A percentile compares a stretch with the other conserved stretches of the same genome.
phyloP scores from a whole-genome alignment of 2,113 vertebrate species.

The Nycticryphes semicollaris region DNA sequence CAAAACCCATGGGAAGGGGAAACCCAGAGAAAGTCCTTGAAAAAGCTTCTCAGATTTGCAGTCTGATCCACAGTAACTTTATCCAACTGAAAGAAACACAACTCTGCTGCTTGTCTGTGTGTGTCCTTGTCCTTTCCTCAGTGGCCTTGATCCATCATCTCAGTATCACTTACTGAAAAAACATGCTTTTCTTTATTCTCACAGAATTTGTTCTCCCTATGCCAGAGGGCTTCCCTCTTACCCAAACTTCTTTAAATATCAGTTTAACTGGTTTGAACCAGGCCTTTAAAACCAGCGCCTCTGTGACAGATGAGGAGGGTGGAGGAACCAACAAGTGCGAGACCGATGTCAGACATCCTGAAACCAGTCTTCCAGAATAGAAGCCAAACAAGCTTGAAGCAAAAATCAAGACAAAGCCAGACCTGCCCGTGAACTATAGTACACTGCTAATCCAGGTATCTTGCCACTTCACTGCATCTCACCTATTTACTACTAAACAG shows the following conservation, averaged over 20 bases:
- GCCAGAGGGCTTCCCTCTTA: neutral
- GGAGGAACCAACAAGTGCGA: neutral
- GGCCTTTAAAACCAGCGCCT: neutral
- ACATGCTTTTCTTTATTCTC: neutral
- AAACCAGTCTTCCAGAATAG: neutral
- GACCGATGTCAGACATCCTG: neutral
- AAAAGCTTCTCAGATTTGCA: neutral
- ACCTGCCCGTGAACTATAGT: neutral
- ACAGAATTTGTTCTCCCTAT: neutral
- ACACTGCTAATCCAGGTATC: neutral
- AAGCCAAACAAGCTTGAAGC: neutral
- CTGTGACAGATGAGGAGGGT: neutral
- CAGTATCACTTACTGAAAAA: neutral
- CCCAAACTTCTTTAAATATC: neutral
- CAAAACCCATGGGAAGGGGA: neutral
- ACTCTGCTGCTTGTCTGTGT: neutral
- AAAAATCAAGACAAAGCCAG: neutral
- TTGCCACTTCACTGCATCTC: neutral
- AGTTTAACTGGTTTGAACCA: neutral
- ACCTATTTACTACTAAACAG: neutral
- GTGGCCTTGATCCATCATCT: neutral
- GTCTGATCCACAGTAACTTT: neutral
- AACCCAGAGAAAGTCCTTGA: neutral
- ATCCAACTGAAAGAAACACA: neutral
- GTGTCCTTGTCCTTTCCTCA: neutral